Conservation (phyloP, 2,113 vertebrate genomes). For the mouse (Mus musculus) region GRCm39 chr7:69216501-69217000, state of each 20-base stretch:
- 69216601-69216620: neutral
- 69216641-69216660: neutral
- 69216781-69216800: slow-evolving; percentile 32
- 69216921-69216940: slow-evolving; percentile 62
- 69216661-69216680: neutral
- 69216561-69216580: neutral
- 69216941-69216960: slow-evolving; percentile 18
- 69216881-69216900: neutral
- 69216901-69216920: slow-evolving; percentile 21
- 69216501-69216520: neutral
- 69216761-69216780: slow-evolving; percentile 53
- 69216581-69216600: neutral
- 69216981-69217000: slow-evolving; percentile 73
- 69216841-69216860: slow-evolving; percentile 55
- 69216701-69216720: neutral
- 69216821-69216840: neutral
- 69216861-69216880: neutral
- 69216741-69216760: neutral
- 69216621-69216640: neutral
- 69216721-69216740: neutral
- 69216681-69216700: neutral
- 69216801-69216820: neutral
- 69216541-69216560: neutral
- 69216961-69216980: slow-evolving; percentile 71
- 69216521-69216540: neutral